Evolutionary conservation across 2,888 invertebrate genomes (phyloP), one percentile per base, ranked within the genome.

Genomic region (Melinaea menophilus): DNA sequence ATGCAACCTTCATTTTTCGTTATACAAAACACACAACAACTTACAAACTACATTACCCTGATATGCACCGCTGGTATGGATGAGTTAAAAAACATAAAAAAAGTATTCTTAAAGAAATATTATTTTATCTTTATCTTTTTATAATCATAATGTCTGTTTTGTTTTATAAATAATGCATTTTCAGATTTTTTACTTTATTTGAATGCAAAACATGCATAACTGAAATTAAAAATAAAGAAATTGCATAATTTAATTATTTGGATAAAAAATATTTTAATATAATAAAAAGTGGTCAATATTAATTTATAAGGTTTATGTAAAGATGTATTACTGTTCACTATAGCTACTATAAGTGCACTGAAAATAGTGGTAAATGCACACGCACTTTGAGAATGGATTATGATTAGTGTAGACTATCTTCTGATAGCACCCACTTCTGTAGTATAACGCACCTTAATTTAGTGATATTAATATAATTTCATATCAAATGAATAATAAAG

Each of bases 11-110:
- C 55, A 55, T 54, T 55, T 41, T 55, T 63, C 37, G 33, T 48
- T 65, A 74, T 67, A 71, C 72, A 70, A 67, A 13, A 71, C 63
- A 77, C 79, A 76, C 74, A 75, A 72, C 72, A 78, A 78, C 76
- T 75, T 51, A 62, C 56, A 64, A 61, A 72, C 74, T 68, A 85
- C 80, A 81, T 76, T 75, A 78, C 77, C 77, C 76, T 84, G 90
- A 90, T 90, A 90, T 90, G 88, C 90, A 90, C 90, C 90, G 81
- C 90, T 90, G 90, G 90, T 88, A 87, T 87, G 90, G 90, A 89
- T 82, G 90, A 82, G 87, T 87, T 86, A 72, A 70, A n/a, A 77
- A 77, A 75, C 79, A 80, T 81, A 82, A 82, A 85, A 82, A 85
- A 86, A 86, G 79, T 86, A 84, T 83, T 75, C 22, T 22, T 22